Evolutionary conservation across 2,113 vertebrate species (phyloP).

Genomic region (Tapirus terrestris): DNA sequence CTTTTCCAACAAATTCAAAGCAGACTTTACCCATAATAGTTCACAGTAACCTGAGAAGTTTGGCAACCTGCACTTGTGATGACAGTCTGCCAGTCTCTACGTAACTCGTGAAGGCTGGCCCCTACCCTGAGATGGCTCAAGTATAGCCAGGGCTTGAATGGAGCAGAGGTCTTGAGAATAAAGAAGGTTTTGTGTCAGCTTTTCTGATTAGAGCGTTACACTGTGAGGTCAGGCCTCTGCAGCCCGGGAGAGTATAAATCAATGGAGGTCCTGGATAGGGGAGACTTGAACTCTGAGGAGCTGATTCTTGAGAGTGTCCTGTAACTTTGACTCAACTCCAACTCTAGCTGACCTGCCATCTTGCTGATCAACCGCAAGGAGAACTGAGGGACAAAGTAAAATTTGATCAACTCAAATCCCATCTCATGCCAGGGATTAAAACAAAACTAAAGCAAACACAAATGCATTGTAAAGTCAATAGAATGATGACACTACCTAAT

Average conservation of each 20-base stretch:
- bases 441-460: background rate
- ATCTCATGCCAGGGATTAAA: background rate
- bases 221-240: background rate
- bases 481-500: background rate
- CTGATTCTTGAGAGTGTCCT: background rate
- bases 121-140: background rate
- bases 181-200: slow-evolving; percentile 6
- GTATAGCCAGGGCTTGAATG: background rate
- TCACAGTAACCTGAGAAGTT: background rate
- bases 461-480: background rate
- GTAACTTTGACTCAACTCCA: background rate
- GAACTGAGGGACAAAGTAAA: background rate
- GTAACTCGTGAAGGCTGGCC: background rate
- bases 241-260: background rate
- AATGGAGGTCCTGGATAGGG: background rate
- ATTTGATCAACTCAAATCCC: background rate
- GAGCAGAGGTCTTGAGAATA: background rate
- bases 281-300: background rate
- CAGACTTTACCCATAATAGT: background rate
- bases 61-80: background rate
- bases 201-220: background rate
- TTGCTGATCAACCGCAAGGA: background rate
- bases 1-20: slow-evolving; percentile 6
- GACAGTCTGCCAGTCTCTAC: background rate
- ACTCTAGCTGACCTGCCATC: background rate